These are phyloP conservation scores for Parnassius smintheus DNA, from an alignment of 2,888 invertebrate species.

Conservation along the genomic window DNA sequence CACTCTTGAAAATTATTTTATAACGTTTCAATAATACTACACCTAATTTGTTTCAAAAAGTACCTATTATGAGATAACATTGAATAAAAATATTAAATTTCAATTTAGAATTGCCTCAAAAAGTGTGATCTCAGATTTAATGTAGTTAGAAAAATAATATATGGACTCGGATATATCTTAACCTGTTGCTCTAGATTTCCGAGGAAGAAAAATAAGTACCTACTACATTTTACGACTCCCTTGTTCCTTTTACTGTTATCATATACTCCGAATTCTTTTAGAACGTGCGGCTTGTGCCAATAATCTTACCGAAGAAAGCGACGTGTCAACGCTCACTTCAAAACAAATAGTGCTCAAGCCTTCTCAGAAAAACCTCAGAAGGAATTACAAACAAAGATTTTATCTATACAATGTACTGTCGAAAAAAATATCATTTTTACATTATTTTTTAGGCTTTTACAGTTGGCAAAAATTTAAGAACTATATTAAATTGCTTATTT, in stretches of 20 bases:
- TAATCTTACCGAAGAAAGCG: slow-evolving; percentile 1
- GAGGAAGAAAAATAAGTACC: neutral
- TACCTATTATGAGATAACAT: too few species aligned
- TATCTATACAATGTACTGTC: neutral
- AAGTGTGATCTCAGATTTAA: too few species aligned
- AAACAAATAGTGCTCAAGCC: slow-evolving; percentile 1
- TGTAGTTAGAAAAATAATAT: slow-evolving; percentile 6
- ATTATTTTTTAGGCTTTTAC: too few species aligned
- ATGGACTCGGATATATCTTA: neutral
- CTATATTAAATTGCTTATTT: too few species aligned
- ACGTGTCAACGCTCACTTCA: slow-evolving; percentile 4
- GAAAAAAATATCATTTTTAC: neutral
- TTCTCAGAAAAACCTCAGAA: neutral
- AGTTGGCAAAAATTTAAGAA: too few species aligned
- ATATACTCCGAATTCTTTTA: slow-evolving; percentile 9
- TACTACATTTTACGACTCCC: slow-evolving; percentile 4
- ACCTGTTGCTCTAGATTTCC: slow-evolving; percentile 5
- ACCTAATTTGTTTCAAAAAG: too few species aligned
- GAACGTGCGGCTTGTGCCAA: slow-evolving; percentile 9
- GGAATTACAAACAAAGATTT: slow-evolving; percentile 8
- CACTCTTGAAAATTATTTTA: too few species aligned
- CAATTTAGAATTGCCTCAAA: too few species aligned
- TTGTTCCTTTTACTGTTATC: slow-evolving; percentile 13
- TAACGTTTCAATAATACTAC: too few species aligned
- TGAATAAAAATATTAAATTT: too few species aligned